Evolutionary conservation across 2,113 vertebrate genomes (phyloP), one percentile per base, ranked within the genome.

Genomic region (Apeltes quadracus): DNA sequence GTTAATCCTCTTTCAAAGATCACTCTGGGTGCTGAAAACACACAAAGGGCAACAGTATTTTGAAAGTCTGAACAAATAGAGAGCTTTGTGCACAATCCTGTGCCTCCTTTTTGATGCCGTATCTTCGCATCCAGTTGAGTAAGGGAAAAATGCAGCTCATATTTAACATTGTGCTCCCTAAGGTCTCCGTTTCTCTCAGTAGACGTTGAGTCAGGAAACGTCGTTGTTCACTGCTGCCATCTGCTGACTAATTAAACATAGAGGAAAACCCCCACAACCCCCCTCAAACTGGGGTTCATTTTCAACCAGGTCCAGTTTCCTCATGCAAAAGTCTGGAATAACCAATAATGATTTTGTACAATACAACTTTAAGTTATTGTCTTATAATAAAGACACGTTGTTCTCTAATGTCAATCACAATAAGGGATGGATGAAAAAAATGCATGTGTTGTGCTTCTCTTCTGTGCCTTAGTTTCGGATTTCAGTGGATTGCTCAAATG

Each of bases 211-310:
- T 77, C 69, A 75, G 56, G 61, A 94, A 74, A 43, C 80, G 91
- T 82, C 87, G 93, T 90, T 97, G 95, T 95, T 97, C 94, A 92
- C 89, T 94, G 80, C 90, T 96, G 96, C 94, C 93, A 93, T 95
- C 93, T 93, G 94, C 90, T 94, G 96, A 93, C 95, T 96, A 71
- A 69, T 83, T 53, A 72, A 63, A 65, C 78, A 86, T 59, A 82
- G 29, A 83, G 46, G 36, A 29, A 22, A 55, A 72, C 69, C 43
- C 23, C 54, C 38, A 70, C 55, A 51, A 61, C 36, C 34, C 61
- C 32, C 36, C 57, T 34, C 32, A 34, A 34, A 34, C 32, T 7
- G 32, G 3, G 32, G 32, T 34, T 34, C 32, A 5, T 34, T 7
- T 34, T 5, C 32, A 34, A 34, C 32, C 1, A 7, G 4, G 32